Base-by-base conservation (phyloP, 2,888 invertebrate genomes). In the Caenorhabditis plicata region DNA sequence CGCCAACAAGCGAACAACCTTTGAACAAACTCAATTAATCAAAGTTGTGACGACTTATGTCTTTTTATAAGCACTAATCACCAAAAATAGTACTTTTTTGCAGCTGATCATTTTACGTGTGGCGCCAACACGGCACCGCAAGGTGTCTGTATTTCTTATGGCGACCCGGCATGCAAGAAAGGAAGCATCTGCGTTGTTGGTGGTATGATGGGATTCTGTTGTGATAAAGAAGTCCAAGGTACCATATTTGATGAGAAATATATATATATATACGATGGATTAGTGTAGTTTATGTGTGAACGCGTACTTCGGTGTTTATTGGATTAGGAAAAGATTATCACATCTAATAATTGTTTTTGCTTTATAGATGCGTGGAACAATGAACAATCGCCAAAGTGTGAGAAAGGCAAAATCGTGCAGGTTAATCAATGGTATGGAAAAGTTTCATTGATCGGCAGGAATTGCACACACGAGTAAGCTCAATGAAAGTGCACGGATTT, bases 21-120 rank as follows among this genome's bases (percentile, higher is more conserved):
- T n/a, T n/a, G n/a, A n/a, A n/a, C n/a, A n/a, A n/a, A n/a, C n/a
- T n/a, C n/a, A n/a, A n/a, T n/a, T n/a, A n/a, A n/a, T n/a, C 23
- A n/a, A 39, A 19, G 11, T 38, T 44, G 44, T 29, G 11, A 8
- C 44, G 44, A 11, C 40, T n/a, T n/a, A n/a, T n/a, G n/a, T 9
- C 4, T 42, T 36, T n/a, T n/a, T n/a, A n/a, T n/a, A n/a, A n/a
- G n/a, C n/a, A n/a, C n/a, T n/a, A n/a, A n/a, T 39, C 25, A n/a
- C 26, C 13, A 4, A 39, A 3, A 23, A 23, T 25, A 17, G 13
- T 4, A 43, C 22, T 15, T 32, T 43, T 8, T 8, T 53, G 27
- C 54, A 61, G 61, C 54, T 41, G 61, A 61, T 40, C 54, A 61
- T 36, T 50, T 61, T 27, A 43, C 50, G 3, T 61, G 61, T 20